Base-by-base conservation (phyloP, 2,888 invertebrate species). In the Geotrupes spiniger region DNA sequence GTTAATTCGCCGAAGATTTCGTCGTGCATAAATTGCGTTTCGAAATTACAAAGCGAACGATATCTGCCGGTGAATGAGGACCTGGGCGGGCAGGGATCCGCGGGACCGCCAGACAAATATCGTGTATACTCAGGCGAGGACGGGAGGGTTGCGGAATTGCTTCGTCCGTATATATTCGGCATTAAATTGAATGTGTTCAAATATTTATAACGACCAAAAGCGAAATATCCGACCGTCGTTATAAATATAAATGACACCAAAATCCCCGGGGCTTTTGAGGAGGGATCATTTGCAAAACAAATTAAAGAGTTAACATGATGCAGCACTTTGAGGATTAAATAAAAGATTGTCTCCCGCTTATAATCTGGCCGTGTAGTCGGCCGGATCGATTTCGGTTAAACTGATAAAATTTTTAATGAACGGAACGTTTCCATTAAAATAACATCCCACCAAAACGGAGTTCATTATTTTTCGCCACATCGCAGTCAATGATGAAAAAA, bases 241-340 rank as follows among this genome's bases (percentile, higher is more conserved):
- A 61, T 61, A 61, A 60, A 62, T 62, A 62, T 62, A 62, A 62
- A 61, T 62, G 60, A 57, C 60, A 56, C 40, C 36, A 47, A 44
- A 44, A 36, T 39, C 46, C 58, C 50, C 51, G 54, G 56, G 56
- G 54, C 52, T 52, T 50, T 46, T 50, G 54, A 50, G 51, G 58
- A 33, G 53, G 62, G 62, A 63, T 69, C 66, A 68, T 68, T 69
- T 68, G 68, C 68, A 69, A 69, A 70, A 69, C 69, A 68, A 69
- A 69, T 70, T 70, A 68, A 69, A 68, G 67, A 69, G 65, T 69
- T 66, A 64, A 68, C 68, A 68, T 66, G 68, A 64, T 63, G 68
- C 66, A 68, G 68, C 69, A 69, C 68, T 69, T 67, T 66, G 63
- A 59, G 65, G 67, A 68, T 69, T 68, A 68, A 33, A 15, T 68